A percentile compares a stretch with the other conserved stretches of the same genome.
Evolutionary conservation across 1,140 invertebrate genomes (phyloP).

Genomic region (Artemia franciscana): DNA sequence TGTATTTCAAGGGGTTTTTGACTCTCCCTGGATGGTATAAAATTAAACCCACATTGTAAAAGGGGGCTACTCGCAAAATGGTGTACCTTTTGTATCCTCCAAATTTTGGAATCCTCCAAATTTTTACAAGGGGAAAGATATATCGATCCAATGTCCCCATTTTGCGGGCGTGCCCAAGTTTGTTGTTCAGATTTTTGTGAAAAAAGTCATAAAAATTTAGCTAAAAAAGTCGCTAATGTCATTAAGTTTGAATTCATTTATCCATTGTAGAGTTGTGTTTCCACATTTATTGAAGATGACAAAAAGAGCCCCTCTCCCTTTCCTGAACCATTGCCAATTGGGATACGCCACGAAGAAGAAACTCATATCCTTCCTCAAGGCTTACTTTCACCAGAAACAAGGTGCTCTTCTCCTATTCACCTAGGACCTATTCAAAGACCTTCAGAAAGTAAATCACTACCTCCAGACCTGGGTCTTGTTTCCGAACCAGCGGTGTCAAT

Average conservation of each 20-base stretch:
- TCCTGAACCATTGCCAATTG: background rate
- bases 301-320: background rate
- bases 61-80: too few species aligned
- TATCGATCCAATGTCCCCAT: too few species aligned
- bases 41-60: too few species aligned
- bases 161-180: too few species aligned
- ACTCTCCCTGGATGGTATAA: too few species aligned
- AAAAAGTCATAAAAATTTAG: too few species aligned
- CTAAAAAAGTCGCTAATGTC: too few species aligned
- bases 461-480: background rate
- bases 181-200: too few species aligned
- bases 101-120: too few species aligned
- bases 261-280: background rate
- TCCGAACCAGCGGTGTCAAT: background rate
- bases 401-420: background rate
- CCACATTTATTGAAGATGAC: background rate
- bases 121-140: too few species aligned
- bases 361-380: background rate
- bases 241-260: background rate
- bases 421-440: background rate
- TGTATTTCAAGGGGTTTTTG: too few species aligned
- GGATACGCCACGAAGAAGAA: background rate
- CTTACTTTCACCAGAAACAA: background rate
- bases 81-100: too few species aligned
- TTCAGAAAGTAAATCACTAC: background rate